Percentiles rank a stretch among this genome's conserved stretches.
phyloP scores from a whole-genome alignment of 2,888 invertebrate genomes.

The Cheilosia variabilis region DNA sequence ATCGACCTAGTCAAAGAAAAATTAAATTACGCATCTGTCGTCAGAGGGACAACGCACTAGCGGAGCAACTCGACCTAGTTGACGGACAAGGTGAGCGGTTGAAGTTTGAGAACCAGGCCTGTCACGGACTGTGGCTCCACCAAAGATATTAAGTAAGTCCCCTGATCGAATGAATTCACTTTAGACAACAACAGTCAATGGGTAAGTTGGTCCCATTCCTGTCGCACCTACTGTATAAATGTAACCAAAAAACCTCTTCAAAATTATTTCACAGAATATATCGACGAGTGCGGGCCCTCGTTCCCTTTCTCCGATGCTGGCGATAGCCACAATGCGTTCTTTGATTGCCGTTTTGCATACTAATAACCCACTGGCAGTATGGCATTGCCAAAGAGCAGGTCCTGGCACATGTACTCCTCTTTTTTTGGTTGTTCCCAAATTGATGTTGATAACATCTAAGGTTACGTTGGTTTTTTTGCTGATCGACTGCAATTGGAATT shows the following conservation, averaged over 20 bases:
- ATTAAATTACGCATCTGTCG: too few species aligned
- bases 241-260: constrained; percentile 1
- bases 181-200: too few species aligned
- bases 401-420: neutral
- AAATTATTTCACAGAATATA: constrained; percentile 54
- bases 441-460: constrained; percentile 71
- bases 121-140: too few species aligned
- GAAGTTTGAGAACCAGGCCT: too few species aligned
- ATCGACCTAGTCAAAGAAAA: too few species aligned
- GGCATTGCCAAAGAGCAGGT: constrained; percentile 32
- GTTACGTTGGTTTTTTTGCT: constrained; percentile 42
- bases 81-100: too few species aligned
- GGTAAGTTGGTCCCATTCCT: neutral
- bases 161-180: too few species aligned
- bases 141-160: too few species aligned
- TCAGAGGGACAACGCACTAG: too few species aligned
- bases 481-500: constrained; percentile 64
- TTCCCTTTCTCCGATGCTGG: neutral
- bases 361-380: constrained; percentile 60
- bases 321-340: constrained; percentile 70
- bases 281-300: constrained; percentile 17
- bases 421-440: constrained; percentile 52
- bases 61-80: too few species aligned
- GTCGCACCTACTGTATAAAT: constrained; percentile 3
- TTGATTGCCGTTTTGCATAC: constrained; percentile 74